Base-by-base conservation (phyloP, 2,113 vertebrate species). In the Vireo altiloquus region DNA sequence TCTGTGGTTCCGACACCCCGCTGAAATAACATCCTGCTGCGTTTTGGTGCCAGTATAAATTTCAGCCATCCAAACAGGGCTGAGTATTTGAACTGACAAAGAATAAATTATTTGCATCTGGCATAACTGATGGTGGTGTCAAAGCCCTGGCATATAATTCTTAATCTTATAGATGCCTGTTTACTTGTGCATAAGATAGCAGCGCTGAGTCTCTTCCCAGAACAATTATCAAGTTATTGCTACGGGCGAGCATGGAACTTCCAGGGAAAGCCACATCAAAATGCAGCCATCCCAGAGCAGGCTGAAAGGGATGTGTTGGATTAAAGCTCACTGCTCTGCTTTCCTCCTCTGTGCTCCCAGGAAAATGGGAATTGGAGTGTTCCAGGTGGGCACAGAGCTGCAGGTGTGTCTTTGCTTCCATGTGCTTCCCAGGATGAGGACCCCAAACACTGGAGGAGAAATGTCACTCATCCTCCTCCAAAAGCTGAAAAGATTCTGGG, bases 61-160 rank as follows among this genome's bases (percentile, higher is more conserved):
- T 97, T 97, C 93, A 98, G 91, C 95, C 96, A 96, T 97, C 97
- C 97, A 98, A 98, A 98, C 93, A 94, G 91, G 96, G 94, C 47
- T 90, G 97, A 92, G 84, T 95, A 95, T 98, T 98, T 98, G 97
- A 98, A 98, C 97, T 96, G 97, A 98, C 98, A 97, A 97, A 98
- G 96, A 98, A 97, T 98, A 98, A 98, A 98, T 98, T 97, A 98
- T 98, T 98, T 98, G 96, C 97, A 98, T 98, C 97, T 98, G 97
- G 97, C 97, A 98, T 97, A 98, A 98, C 93, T 97, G 98, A 98
- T 98, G 97, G 95, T 92, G 37, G 97, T 98, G 97, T 98, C 98
- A 98, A 97, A 98, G 96, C 97, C 97, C 97, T 89, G 95, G 95
- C 96, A 97, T 78, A 97, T 97, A 97, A 98, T 97, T 98, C 97